These are phyloP conservation scores for Colletes collaris DNA, from an alignment of 2,888 invertebrate species.

Conservation along the genomic window DNA sequence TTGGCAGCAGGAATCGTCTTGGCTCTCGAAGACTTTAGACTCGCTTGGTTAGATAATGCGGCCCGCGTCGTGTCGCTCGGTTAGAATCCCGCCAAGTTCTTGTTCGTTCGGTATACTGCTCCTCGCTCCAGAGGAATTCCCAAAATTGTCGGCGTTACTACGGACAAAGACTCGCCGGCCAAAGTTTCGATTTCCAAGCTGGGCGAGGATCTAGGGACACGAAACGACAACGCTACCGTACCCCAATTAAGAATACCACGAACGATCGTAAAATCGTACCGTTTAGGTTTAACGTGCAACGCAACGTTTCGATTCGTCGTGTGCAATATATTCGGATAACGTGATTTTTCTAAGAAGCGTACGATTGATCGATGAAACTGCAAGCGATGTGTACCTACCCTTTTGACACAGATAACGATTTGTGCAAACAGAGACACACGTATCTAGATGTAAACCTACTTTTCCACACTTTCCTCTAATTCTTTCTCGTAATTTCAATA, in stretches of 20 bases:
- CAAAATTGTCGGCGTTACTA: constrained; percentile 70
- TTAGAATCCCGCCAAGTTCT: constrained; percentile 63
- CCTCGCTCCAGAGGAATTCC: constrained; percentile 60
- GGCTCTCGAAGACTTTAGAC: constrained; percentile 61
- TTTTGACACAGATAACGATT: too few species aligned
- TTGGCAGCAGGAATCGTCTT: constrained; percentile 61
- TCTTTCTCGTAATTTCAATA: too few species aligned
- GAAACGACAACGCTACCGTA: constrained; percentile 4
- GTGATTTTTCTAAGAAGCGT: too few species aligned
- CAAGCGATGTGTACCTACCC: too few species aligned
- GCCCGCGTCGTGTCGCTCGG: constrained; percentile 65
- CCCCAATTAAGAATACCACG: constrained; percentile 29
- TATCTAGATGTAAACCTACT: too few species aligned
- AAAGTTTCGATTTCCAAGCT: constrained; percentile 58
- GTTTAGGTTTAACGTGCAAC: not conserved
- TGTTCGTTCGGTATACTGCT: constrained; percentile 54
- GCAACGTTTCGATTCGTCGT: too few species aligned
- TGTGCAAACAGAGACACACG: too few species aligned
- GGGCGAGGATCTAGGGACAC: not conserved
- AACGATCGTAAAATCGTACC: constrained; percentile 6
- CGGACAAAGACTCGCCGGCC: constrained; percentile 63
- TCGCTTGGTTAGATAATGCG: constrained; percentile 75
- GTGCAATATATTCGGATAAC: too few species aligned
- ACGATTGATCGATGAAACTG: too few species aligned
- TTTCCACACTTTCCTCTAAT: too few species aligned